These are phyloP conservation scores for Liopterus haemorrhoidalis DNA, from an alignment of 2,888 invertebrate genomes.

Conservation along the genomic window DNA sequence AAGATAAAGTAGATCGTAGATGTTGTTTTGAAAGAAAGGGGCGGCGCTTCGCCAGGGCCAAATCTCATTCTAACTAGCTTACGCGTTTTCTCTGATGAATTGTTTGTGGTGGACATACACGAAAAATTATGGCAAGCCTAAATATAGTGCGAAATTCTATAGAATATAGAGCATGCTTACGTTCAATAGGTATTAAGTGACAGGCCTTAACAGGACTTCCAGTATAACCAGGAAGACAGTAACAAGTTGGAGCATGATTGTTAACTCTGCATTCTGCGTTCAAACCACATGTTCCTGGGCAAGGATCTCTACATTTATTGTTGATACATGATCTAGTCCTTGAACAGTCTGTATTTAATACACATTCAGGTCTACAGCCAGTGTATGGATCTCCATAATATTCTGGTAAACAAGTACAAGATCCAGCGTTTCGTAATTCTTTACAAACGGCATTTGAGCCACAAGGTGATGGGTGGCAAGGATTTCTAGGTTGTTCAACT, in stretches of 20 bases:
- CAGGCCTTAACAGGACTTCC: conserved; percentile 76
- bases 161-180: no score
- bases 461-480: conserved; percentile 80
- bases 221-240: conserved; percentile 65
- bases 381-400: conserved; percentile 82
- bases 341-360: conserved; percentile 79
- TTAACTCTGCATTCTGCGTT: conserved; percentile 77
- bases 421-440: conserved; percentile 72
- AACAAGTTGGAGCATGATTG: conserved; percentile 76
- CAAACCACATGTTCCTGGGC: conserved; percentile 74
- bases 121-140: conserved; percentile 2
- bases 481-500: conserved; percentile 51
- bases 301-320: conserved; percentile 80
- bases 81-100: no score
- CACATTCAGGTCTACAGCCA: conserved; percentile 82
- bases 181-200: conserved; percentile 49
- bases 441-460: conserved; percentile 81
- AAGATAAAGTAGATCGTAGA: no score
- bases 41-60: no score
- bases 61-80: no score
- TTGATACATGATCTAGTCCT: conserved; percentile 71
- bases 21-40: no score
- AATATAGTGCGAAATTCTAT: conserved; percentile 22
- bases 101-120: no score
- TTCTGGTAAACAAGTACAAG: conserved; percentile 74